Evolutionary conservation across 2,888 invertebrate species (phyloP), one percentile per base, ranked within the genome.

Genomic region (Cosmia trapezina): DNA sequence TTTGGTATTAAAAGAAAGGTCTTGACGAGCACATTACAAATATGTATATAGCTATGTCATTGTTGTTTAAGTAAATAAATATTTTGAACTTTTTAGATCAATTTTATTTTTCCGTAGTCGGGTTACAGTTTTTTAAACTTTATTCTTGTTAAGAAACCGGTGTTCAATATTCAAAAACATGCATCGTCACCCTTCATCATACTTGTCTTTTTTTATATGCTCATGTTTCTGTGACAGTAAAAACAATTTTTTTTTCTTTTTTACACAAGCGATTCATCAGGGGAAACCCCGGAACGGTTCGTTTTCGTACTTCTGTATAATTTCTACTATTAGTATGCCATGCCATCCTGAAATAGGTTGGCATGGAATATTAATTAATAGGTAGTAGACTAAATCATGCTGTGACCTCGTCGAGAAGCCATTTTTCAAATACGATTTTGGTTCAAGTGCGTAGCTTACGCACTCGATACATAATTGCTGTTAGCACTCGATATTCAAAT

Each of bases 401-500:
- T 1, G 57, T 66, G 59, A 74, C 33, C n/a, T 72, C 53, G 72
- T 72, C 78, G 19, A 54, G 22, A 28, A 43, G 22, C 54, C 19
- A 47, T 67, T 57, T 53, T 59, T 80, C 17, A 45, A 54, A 54
- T 73, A 68, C n/a, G 19, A 54, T 63, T 80, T 69, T 67, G 63
- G 47, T 75, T 43, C 37, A 64, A 56, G 70, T 70, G 61, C 33
- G 51, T 73, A 63, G 33, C 68, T 60, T 68, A 66, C 49, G 64
- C 54, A 60, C 45, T 63, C 53, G 60, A 59, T 57, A 70, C 78
- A 65, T 77, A 68, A 51, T 76, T 66, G 41, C 33, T 62, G 33
- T 54, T 51, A 51, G 64, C 54, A 78, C 43, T 70, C 66, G 80
- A 78, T 78, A 80, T 80, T 80, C 76, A 73, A 82, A 76, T 83